Percentiles rank a stretch among this genome's conserved stretches.
phyloP scores from a whole-genome alignment of 2,888 invertebrate genomes.

The Chloroclystis v-ata region DNA sequence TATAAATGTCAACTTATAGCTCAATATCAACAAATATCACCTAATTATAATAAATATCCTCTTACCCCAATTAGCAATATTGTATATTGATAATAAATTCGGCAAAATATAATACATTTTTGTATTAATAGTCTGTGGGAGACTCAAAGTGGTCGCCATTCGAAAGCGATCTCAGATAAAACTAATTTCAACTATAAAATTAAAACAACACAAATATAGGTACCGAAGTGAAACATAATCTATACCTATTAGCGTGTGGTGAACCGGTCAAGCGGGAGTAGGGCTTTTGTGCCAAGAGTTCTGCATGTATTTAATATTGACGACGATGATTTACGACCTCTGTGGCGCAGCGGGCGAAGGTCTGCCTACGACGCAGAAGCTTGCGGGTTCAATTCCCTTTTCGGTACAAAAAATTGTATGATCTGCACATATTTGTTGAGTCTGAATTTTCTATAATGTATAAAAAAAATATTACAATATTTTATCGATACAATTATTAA shows the following conservation, averaged over 20 bases:
- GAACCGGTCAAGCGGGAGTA: neutral
- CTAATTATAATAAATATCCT: neutral
- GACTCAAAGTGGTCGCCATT: slow-evolving; percentile 4
- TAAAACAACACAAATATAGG: slow-evolving; percentile 29
- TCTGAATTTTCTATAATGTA: too few species aligned
- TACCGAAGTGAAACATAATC: slow-evolving; percentile 29
- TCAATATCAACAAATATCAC: neutral
- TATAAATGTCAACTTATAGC: too few species aligned
- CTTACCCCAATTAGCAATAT: neutral
- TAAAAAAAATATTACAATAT: too few species aligned
- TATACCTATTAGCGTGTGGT: slow-evolving; percentile 25
- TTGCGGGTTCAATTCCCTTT: too few species aligned
- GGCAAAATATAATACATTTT: neutral
- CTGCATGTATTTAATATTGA: too few species aligned
- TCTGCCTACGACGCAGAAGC: too few species aligned
- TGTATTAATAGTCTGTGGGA: slow-evolving; percentile 5
- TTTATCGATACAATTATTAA: too few species aligned
- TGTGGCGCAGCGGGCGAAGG: too few species aligned
- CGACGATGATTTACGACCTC: too few species aligned
- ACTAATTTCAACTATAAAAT: slow-evolving; percentile 20
- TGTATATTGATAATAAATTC: neutral
- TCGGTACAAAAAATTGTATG: too few species aligned
- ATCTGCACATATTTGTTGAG: too few species aligned
- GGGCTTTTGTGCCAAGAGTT: neutral
- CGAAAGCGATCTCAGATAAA: slow-evolving; percentile 2